A percentile compares a stretch with the other conserved stretches of the same genome.
phyloP scores from a whole-genome alignment of 2,797 vertebrate genomes.

The Peromyscus aztecus region DNA sequence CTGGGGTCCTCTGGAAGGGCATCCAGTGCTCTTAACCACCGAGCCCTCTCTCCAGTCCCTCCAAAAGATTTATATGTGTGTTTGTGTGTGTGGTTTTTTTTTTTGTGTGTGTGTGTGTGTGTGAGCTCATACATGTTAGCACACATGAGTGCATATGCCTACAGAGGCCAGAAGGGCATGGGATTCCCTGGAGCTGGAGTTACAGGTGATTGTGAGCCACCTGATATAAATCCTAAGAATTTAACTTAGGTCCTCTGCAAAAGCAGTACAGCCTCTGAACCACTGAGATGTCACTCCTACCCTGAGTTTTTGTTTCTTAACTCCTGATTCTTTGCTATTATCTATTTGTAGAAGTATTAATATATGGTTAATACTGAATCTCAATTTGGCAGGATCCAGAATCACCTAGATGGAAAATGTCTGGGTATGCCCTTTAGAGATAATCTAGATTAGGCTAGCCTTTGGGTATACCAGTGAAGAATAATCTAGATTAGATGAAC shows the following conservation, averaged over 20 bases:
- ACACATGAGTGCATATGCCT: neutral
- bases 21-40: neutral
- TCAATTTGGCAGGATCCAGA: neutral
- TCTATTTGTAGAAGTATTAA: neutral
- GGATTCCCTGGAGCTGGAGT: neutral
- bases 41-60: neutral
- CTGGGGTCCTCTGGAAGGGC: too few species aligned
- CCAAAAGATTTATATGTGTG: neutral
- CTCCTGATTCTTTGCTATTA: neutral
- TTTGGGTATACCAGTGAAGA: neutral
- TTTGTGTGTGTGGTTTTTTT: neutral
- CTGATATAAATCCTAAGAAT: neutral
- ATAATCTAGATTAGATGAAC: neutral
- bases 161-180: neutral
- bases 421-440: neutral
- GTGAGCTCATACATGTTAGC: accelerated
- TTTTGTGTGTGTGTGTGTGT: too few species aligned
- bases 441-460: neutral
- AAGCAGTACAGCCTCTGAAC: neutral
- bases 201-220: neutral
- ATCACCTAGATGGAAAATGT: neutral
- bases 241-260: neutral
- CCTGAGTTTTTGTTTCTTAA: neutral
- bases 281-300: neutral
- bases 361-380: neutral